Percentiles rank a stretch among this genome's conserved stretches.
Evolutionary conservation across 2,113 vertebrate genomes (phyloP).

Genomic region (Takifugu bimaculatus): DNA sequence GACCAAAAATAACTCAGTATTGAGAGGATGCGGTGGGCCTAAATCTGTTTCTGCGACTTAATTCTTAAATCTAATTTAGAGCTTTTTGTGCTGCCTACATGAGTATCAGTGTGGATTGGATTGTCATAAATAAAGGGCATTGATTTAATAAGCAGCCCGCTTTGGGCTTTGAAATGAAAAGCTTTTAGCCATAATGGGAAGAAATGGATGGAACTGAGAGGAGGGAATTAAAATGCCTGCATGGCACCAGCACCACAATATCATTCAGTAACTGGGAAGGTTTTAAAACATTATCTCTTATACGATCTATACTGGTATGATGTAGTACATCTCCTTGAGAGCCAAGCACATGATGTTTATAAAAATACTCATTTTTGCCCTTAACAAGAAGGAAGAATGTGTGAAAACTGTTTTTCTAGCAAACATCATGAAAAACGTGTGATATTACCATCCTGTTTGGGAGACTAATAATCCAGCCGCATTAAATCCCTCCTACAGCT

Average conservation of each 20-base stretch:
- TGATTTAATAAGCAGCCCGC: constrained; percentile 63
- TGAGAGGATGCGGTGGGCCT: constrained; percentile 26
- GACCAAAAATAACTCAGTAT: constrained; percentile 14
- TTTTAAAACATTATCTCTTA: constrained; percentile 19
- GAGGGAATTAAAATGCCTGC: constrained; percentile 8
- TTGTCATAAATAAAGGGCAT: constrained; percentile 56
- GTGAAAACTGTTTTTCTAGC: neutral
- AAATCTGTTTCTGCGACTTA: constrained; percentile 44
- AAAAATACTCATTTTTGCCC: no score
- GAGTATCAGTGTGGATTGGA: constrained; percentile 57
- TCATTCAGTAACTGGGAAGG: neutral
- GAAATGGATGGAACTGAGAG: constrained; percentile 29
- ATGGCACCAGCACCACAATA: neutral
- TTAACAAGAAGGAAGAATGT: no score
- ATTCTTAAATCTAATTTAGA: constrained; percentile 59
- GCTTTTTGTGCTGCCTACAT: constrained; percentile 43
- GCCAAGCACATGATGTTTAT: no score
- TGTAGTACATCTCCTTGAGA: neutral
- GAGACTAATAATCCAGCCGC: neutral
- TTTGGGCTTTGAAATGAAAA: constrained; percentile 65
- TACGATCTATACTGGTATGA: neutral
- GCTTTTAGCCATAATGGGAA: constrained; percentile 41
- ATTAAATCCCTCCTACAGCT: constrained; percentile 21
- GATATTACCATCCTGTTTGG: neutral
- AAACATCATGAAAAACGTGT: neutral